Conservation (phyloP, 2,888 invertebrate genomes). For the Camptogramma bilineatum region DNA sequence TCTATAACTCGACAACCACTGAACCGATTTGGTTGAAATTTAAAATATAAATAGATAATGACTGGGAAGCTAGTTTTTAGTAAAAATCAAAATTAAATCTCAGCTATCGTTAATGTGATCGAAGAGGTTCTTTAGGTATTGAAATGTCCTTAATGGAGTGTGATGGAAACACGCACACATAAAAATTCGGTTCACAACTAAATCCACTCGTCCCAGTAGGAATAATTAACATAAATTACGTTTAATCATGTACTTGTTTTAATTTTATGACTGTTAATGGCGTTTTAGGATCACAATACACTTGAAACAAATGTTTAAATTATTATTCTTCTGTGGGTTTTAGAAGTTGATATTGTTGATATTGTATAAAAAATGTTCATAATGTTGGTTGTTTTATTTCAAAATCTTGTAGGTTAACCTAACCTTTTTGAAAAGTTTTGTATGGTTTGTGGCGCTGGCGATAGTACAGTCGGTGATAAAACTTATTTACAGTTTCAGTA, state of each 20-base stretch:
- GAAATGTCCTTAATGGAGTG: background rate
- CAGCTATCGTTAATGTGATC: no score
- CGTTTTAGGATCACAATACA: conserved; percentile 44
- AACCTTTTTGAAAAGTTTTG: no score
- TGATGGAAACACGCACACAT: conserved; percentile 49
- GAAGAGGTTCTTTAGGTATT: no score
- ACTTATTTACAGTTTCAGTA: no score
- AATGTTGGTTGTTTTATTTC: background rate
- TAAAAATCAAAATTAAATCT: no score
- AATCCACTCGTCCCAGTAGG: conserved; percentile 57
- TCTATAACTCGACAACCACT: no score
- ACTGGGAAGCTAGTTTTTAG: no score
- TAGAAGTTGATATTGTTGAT: conserved; percentile 6
- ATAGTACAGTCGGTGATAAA: no score
- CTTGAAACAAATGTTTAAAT: conserved; percentile 20
- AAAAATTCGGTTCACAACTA: conserved; percentile 57
- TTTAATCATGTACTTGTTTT: conserved; percentile 61
- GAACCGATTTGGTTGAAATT: no score
- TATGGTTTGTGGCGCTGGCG: no score
- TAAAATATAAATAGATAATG: no score
- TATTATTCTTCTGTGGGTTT: conserved; percentile 7
- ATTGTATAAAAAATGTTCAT: background rate
- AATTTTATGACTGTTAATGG: conserved; percentile 62
- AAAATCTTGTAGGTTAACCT: background rate
- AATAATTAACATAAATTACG: conserved; percentile 64